Base-by-base conservation (phyloP, 1,140 invertebrate species). In the Calosoma granatense region DNA sequence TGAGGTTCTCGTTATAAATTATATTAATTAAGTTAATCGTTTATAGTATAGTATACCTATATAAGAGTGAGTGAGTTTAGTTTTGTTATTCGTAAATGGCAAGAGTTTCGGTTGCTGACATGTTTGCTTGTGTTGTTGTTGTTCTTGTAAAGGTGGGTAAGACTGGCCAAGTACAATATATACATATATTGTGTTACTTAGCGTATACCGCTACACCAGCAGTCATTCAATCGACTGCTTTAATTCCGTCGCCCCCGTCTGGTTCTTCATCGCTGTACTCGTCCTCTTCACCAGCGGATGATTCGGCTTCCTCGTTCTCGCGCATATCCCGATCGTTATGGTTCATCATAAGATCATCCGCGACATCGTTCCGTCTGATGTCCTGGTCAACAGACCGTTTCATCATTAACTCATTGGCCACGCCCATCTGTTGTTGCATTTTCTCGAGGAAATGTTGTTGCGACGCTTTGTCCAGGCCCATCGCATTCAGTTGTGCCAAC, bases 401-500 rank as follows among this genome's bases (percentile, higher is more conserved):
- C 62, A 71, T 65, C 62, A 70, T 65, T 15, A 67, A 55, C 54
- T 72, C 70, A 30, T 63, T 70, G 14, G 68, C 69, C 26, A 56
- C 66, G 20, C 68, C 66, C 63, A 72, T 70, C 58, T 80, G 77
- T 30, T 78, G 72, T 63, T 81, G 78, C 76, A 80, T 80, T 64
- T 81, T 78, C 60, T 80, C 79, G 52, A 81, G 63, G 65, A 78
- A 81, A 60, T 78, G 77, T 58, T 81, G 78, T 61, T 79, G 77
- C 12, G 75, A 71, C 57, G 81, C 79, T 65, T 83, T 77, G 64
- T 82, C 78, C 59, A 77, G 69, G 3, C 77, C 81, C 73, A 86
- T 77, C 0, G 82, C 82, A 63, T 79, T 84, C 66, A 87, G 73
- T 56, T 87, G 84, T 1, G 83, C 83, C 62, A 87, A 73, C 70